Evolutionary conservation across 2,113 vertebrate genomes (phyloP), one percentile per base, ranked within the genome.

Genomic region (Hemiscyllium ocellatum): DNA sequence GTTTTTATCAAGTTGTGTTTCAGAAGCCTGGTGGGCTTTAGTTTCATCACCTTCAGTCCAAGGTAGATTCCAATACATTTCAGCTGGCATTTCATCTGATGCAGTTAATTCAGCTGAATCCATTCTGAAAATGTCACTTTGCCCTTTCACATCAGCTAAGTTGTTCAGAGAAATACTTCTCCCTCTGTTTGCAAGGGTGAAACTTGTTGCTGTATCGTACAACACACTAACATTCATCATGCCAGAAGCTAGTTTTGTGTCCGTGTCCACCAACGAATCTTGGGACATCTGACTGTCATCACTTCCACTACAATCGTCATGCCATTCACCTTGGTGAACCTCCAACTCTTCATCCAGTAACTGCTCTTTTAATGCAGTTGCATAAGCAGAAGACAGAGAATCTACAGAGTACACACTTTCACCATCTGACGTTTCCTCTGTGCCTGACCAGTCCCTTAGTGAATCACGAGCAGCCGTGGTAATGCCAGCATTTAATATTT

Each of bases 321-420:
- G 97, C 66, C 89, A 95, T 47, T 96, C 97, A 80, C 96, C 96
- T 96, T 94, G 96, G 47, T 96, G 96, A 96, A 95, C 96, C 90
- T 96, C 97, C 19, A 95, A 96, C 95, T 98, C 97, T 95, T 98
- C 97, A 47, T 96, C 96, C 94, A 97, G 97, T 83, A 97, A 96
- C 72, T 98, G 98, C 95, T 98, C 97, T 1, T 96, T 96, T 6
- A 98, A 96, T 68, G 97, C 97, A 95, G 97, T 97, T 29, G 97
- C 97, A 96, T 97, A 98, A 95, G 98, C 97, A 19, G 97, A 98
- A 7, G 98, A 99, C 80, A 99, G 98, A 33, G 99, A 99, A 96
- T 99, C 99, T 56, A 98, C 96, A 72, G 99, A 99, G 96, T 98
- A 98, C 87, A 97, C 97, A 96, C 99, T 99, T 96, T 99, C 98